These are phyloP conservation scores for Phoronis australis DNA, from an alignment of 2,888 invertebrate species.

Conservation along the genomic window DNA sequence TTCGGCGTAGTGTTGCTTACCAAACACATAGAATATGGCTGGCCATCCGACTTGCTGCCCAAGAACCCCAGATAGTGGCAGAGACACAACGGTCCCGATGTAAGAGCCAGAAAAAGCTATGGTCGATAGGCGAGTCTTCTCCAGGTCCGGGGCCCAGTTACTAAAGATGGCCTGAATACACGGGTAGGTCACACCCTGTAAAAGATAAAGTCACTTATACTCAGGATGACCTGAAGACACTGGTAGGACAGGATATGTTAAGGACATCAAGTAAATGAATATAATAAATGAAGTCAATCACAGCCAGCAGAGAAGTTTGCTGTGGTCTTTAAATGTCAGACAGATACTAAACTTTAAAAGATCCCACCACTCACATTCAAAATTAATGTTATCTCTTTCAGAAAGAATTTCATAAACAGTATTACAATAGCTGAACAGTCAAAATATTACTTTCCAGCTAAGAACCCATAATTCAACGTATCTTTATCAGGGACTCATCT, in stretches of 20 bases:
- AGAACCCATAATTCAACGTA: too few species aligned
- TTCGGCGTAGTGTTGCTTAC: constrained; percentile 35
- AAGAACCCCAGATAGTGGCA: constrained; percentile 48
- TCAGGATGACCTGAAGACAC: neutral
- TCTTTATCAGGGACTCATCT: too few species aligned
- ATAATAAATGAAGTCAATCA: too few species aligned
- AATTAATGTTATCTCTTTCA: too few species aligned
- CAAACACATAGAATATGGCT: constrained; percentile 53
- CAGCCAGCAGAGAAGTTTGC: too few species aligned
- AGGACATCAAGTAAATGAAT: neutral
- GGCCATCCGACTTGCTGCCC: constrained; percentile 51
- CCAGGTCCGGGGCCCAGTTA: constrained; percentile 51
- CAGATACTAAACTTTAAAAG: neutral
- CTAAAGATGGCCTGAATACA: constrained; percentile 50
- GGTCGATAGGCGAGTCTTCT: constrained; percentile 45
- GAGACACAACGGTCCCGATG: constrained; percentile 50
- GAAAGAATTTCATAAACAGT: too few species aligned
- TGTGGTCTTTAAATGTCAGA: too few species aligned
- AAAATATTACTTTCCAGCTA: too few species aligned
- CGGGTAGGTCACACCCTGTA: constrained; percentile 51
- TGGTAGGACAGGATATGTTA: neutral
- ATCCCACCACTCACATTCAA: too few species aligned
- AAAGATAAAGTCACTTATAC: neutral
- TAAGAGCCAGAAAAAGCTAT: constrained; percentile 50
- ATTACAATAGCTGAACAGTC: too few species aligned